These are phyloP conservation scores for Sminthurides aquaticus DNA, from an alignment of 2,888 invertebrate species.

Conservation along the genomic window DNA sequence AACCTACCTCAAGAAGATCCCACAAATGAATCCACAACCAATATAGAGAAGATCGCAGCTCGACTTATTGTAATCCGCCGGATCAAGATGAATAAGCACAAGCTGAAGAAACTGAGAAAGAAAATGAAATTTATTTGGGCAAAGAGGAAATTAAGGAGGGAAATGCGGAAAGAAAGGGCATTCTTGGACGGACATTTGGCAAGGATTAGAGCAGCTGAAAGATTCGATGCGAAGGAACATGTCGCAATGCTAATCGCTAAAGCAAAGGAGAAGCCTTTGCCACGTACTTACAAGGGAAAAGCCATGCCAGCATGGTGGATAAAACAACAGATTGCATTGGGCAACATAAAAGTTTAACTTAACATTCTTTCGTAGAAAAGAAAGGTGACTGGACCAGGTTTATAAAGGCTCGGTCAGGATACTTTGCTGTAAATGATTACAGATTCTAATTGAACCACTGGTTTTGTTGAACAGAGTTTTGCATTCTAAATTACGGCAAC, in stretches of 20 bases:
- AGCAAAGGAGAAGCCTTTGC: constrained; percentile 56
- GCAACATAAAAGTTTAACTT: no score
- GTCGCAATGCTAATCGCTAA: constrained; percentile 58
- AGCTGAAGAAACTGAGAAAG: constrained; percentile 69
- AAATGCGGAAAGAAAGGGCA: constrained; percentile 65
- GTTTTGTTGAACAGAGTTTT: no score
- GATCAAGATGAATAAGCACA: constrained; percentile 81
- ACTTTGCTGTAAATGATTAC: no score
- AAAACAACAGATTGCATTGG: constrained; percentile 9
- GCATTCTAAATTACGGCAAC: no score
- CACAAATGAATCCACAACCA: neutral
- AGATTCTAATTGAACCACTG: no score
- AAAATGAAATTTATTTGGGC: constrained; percentile 69
- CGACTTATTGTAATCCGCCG: constrained; percentile 68
- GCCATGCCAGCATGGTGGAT: constrained; percentile 52
- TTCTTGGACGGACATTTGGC: constrained; percentile 65
- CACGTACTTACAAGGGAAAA: constrained; percentile 52
- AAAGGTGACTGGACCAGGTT: no score
- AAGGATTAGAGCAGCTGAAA: constrained; percentile 63
- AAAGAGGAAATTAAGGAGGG: constrained; percentile 60
- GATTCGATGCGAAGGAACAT: constrained; percentile 67
- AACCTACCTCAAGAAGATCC: constrained; percentile 18
- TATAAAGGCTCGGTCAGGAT: no score
- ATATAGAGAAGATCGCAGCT: constrained; percentile 59
- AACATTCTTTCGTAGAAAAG: no score